A percentile compares a stretch with the other conserved stretches of the same genome.
phyloP scores from a whole-genome alignment of 2,888 invertebrate species.

The Mimumesa dahlbomi region DNA sequence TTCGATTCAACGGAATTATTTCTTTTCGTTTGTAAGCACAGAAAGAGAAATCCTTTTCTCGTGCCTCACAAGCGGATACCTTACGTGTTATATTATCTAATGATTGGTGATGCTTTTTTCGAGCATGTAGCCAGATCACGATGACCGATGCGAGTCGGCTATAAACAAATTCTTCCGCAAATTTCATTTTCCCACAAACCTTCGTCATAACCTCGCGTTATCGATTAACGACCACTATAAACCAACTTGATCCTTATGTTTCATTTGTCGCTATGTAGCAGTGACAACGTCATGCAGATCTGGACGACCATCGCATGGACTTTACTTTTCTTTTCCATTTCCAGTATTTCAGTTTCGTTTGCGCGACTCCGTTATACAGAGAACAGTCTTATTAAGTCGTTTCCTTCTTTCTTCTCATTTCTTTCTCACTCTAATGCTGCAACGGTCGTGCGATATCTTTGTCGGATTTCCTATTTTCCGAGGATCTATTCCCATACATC shows the following conservation, averaged over 20 bases:
- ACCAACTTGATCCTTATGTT: slow-evolving; percentile 45
- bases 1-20: slow-evolving; percentile 54
- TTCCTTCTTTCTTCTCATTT: slow-evolving; percentile 14
- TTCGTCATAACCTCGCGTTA: slow-evolving; percentile 58
- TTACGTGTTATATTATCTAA: slow-evolving; percentile 62
- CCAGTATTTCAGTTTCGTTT: slow-evolving; percentile 8
- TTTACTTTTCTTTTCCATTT: neutral
- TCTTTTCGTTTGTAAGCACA: slow-evolving; percentile 53
- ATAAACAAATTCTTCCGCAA: slow-evolving; percentile 65
- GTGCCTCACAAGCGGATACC: slow-evolving; percentile 65
- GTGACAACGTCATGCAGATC: slow-evolving; percentile 50
- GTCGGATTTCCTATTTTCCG: slow-evolving; percentile 24
- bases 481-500: slow-evolving; percentile 32
- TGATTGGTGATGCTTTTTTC: slow-evolving; percentile 60
- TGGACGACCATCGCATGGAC: slow-evolving; percentile 42
- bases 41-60: slow-evolving; percentile 42
- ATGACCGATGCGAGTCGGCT: slow-evolving; percentile 53
- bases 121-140: slow-evolving; percentile 66
- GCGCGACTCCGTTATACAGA: slow-evolving; percentile 44
- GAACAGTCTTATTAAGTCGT: slow-evolving; percentile 43
- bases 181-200: slow-evolving; percentile 49
- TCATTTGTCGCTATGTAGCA: slow-evolving; percentile 46
- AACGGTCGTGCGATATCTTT: slow-evolving; percentile 44
- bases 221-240: slow-evolving; percentile 62
- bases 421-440: slow-evolving; percentile 38